A percentile compares a stretch with the other conserved stretches of the same genome.
These are phyloP conservation scores for Acanthaster planci DNA, from an alignment of 35 echinoderm and acorn worm species.

Conservation along the genomic window DNA sequence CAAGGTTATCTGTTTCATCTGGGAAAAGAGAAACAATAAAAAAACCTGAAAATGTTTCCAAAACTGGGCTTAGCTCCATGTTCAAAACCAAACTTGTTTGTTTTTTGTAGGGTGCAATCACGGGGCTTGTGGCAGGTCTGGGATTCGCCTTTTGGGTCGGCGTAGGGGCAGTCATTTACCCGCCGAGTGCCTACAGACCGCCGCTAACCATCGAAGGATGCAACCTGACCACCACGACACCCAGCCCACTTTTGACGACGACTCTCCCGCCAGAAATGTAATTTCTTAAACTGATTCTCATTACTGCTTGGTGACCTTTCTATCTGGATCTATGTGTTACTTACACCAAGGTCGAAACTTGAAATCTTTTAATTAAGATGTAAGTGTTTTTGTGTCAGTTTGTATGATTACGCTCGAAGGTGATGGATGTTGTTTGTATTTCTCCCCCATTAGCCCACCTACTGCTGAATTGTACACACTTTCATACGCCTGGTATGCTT, in stretches of 20 bases:
- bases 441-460: constrained; percentile 31
- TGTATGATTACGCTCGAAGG: too few species aligned
- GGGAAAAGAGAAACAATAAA: too few species aligned
- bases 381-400: too few species aligned
- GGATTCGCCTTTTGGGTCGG: constrained; percentile 39
- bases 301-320: too few species aligned
- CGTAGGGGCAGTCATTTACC: constrained; percentile 35
- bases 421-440: too few species aligned
- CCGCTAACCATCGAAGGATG: constrained; percentile 32
- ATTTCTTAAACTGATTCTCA: too few species aligned
- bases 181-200: constrained; percentile 44
- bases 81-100: not conserved
- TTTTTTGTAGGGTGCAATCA: constrained; percentile 35
- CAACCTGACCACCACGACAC: constrained; percentile 25
- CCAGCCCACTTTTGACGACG: not conserved
- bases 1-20: too few species aligned
- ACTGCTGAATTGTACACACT: constrained; percentile 61
- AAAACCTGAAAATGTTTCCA: too few species aligned
- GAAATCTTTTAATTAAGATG: too few species aligned
- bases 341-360: too few species aligned
- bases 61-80: too few species aligned
- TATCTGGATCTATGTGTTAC: too few species aligned
- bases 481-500: constrained; percentile 66
- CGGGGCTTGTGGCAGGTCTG: constrained; percentile 17
- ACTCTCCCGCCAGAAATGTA: not conserved